Conservation (phyloP, 2,113 vertebrate genomes). For the Cromileptes altivelis region DNA sequence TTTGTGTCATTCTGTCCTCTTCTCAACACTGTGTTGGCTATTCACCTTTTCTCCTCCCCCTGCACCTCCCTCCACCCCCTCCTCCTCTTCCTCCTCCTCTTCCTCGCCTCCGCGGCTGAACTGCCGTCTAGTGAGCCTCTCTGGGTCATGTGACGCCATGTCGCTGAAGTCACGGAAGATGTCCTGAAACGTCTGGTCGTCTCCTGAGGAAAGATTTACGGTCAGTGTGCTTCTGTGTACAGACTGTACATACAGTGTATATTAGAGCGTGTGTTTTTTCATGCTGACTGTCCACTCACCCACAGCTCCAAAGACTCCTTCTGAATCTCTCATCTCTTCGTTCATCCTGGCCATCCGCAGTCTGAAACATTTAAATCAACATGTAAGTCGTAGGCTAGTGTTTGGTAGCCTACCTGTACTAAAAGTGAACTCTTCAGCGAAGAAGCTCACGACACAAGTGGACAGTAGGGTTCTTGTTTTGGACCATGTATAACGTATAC, state of each 20-base stretch:
- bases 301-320: constrained; percentile 79
- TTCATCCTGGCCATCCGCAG: constrained; percentile 87
- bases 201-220: constrained; percentile 66
- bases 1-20: constrained; percentile 13
- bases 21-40: neutral
- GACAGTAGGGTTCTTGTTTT: too few relatives aligned
- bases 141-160: constrained; percentile 86
- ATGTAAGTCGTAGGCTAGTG: too few relatives aligned
- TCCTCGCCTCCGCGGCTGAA: constrained; percentile 59
- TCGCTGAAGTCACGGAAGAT: constrained; percentile 87
- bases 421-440: too few relatives aligned
- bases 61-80: neutral
- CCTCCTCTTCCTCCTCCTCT: neutral
- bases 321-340: constrained; percentile 87
- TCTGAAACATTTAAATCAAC: constrained; percentile 48
- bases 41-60: neutral
- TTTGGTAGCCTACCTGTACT: too few relatives aligned
- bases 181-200: constrained; percentile 87
- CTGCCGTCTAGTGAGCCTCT: constrained; percentile 76
- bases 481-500: too few relatives aligned
- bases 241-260: neutral
- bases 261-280: neutral
- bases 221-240: neutral
- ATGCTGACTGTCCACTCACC: constrained; percentile 64
- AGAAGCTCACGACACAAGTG: too few relatives aligned